A percentile compares a stretch with the other conserved stretches of the same genome.
phyloP scores from a whole-genome alignment of 2,888 invertebrate genomes.

The Pterostichus madidus region DNA sequence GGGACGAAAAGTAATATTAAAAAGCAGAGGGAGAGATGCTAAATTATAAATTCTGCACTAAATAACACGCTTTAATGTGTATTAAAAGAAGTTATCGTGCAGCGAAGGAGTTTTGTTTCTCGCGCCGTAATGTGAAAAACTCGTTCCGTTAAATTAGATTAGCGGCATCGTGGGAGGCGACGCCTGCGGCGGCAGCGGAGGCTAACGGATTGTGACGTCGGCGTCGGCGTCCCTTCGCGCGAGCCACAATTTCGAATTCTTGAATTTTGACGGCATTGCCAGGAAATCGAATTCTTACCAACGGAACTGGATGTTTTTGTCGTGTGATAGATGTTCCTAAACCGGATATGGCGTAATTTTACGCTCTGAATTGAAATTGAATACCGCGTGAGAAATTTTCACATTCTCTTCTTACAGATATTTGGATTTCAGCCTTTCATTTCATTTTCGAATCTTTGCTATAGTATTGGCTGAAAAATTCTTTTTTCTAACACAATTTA shows the following conservation, averaged over 20 bases:
- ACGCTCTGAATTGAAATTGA: conserved; percentile 17
- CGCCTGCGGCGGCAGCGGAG: conserved; percentile 12
- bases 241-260: conserved; percentile 15
- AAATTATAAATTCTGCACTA: conserved; percentile 67
- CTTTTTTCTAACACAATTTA: too few species aligned
- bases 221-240: neutral
- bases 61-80: conserved; percentile 67
- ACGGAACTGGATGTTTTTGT: neutral
- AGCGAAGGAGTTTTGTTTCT: conserved; percentile 62
- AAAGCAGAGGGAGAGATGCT: conserved; percentile 56
- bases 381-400: neutral
- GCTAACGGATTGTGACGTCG: conserved; percentile 55
- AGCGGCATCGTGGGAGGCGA: conserved; percentile 52
- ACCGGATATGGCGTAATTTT: conserved; percentile 33
- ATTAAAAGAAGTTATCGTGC: conserved; percentile 66
- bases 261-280: neutral
- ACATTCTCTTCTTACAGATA: too few species aligned
- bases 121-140: conserved; percentile 66
- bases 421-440: too few species aligned
- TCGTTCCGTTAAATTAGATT: conserved; percentile 66
- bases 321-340: neutral
- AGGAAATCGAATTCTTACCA: conserved; percentile 25
- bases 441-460: too few species aligned
- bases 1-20: conserved; percentile 58
- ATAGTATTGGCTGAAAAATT: too few species aligned